Conservation (phyloP, 2,888 invertebrate genomes). For the Meloe dianella region DNA sequence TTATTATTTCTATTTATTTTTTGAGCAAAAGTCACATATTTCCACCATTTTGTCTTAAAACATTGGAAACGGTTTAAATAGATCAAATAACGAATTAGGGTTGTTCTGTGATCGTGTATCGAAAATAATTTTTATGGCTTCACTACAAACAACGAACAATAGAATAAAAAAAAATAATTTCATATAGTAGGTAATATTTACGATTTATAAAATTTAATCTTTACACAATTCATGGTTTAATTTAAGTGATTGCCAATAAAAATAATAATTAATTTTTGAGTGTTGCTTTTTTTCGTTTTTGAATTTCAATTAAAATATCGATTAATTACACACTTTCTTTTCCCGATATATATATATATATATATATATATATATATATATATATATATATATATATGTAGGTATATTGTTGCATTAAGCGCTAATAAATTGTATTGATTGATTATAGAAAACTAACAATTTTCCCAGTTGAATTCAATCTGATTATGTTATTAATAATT, state of each 20-base stretch:
- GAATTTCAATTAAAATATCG: not conserved
- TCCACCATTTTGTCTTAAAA: too few relatives aligned
- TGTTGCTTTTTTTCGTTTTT: too few relatives aligned
- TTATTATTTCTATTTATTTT: not conserved
- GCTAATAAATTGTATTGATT: too few relatives aligned
- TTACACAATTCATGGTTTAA: not conserved
- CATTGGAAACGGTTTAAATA: not conserved
- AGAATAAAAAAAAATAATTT: not conserved
- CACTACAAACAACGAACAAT: not conserved
- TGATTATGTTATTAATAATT: not conserved
- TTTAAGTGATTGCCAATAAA: not conserved
- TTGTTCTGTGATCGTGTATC: not conserved
- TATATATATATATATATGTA: too few relatives aligned
- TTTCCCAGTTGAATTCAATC: not conserved
- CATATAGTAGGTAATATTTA: not conserved
- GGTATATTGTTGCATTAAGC: too few relatives aligned
- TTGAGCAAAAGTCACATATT: too few relatives aligned
- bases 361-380: too few relatives aligned
- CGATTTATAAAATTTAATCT: not conserved
- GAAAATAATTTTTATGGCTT: constrained; percentile 4
- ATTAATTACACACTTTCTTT: constrained; percentile 5
- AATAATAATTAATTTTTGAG: not conserved
- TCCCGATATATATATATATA: too few relatives aligned
- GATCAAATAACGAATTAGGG: not conserved
- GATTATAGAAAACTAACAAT: not conserved